phyloP scores from a whole-genome alignment of 37 sponge, comb jelly and placozoan species.

The Bolinopsis microptera region DNA sequence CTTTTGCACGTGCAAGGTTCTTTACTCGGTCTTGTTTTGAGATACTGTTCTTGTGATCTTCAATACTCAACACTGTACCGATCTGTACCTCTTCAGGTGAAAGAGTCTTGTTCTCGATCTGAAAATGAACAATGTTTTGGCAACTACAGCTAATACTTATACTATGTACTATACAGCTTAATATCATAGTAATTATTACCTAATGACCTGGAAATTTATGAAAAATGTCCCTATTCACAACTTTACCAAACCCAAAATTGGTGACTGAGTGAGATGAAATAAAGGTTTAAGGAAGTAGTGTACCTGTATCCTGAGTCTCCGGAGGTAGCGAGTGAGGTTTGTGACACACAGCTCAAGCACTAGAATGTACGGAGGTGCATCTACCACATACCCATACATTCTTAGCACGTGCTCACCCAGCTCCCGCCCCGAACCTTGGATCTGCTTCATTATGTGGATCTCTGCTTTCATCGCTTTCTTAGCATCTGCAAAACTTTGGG shows the following conservation, averaged over 20 bases:
- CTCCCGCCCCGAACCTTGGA: background rate
- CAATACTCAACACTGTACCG: background rate
- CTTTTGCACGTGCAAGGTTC: background rate
- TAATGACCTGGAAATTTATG: no score
- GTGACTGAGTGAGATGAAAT: no score
- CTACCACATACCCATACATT: constrained; percentile 56
- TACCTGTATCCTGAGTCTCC: constrained; percentile 21
- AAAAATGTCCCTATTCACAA: no score
- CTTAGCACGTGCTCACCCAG: background rate
- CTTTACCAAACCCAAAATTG: no score
- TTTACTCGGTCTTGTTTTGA: background rate
- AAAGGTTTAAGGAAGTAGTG: no score
- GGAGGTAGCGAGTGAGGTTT: constrained; percentile 17
- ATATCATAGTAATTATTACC: no score
- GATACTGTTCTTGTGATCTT: background rate
- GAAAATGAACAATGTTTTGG: background rate
- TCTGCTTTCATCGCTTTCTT: constrained; percentile 64
- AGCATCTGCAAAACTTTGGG: background rate
- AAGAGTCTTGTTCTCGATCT: constrained; percentile 2
- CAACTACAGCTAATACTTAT: no score
- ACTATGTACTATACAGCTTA: no score
- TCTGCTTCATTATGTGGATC: constrained; percentile 50
- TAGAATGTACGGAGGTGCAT: constrained; percentile 36
- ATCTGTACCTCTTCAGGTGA: background rate
- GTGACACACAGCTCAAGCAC: constrained; percentile 53